A percentile compares a stretch with the other conserved stretches of the same genome.
Evolutionary conservation across 2,797 vertebrate species (phyloP).

Genomic region (Anolis apletophallus): DNA sequence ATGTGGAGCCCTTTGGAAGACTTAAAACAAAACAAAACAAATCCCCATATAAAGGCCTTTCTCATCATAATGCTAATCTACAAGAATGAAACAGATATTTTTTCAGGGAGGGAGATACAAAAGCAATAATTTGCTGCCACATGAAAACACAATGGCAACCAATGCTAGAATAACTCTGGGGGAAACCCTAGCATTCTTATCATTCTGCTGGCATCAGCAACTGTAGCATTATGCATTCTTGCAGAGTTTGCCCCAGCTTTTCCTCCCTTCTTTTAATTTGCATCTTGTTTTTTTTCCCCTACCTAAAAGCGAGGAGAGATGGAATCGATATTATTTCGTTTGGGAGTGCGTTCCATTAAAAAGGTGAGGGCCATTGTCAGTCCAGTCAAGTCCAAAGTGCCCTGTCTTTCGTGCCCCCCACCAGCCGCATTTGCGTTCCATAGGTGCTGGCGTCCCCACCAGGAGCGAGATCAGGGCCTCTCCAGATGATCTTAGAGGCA

Average conservation of each 20-base stretch:
- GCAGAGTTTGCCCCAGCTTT: neutral
- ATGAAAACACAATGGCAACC: neutral
- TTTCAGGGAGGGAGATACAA: neutral
- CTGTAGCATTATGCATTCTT: neutral
- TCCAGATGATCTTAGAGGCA: too few relatives aligned
- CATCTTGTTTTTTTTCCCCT: neutral
- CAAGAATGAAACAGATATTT: neutral
- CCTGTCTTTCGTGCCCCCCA: too few relatives aligned
- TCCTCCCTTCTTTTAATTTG: neutral
- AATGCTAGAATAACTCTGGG: neutral
- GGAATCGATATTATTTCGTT: too few relatives aligned
- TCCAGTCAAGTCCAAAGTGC: too few relatives aligned
- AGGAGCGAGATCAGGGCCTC: too few relatives aligned
- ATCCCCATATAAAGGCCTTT: neutral
- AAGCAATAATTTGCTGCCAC: neutral
- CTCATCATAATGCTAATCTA: neutral
- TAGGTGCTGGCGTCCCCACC: too few relatives aligned
- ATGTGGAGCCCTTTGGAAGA: neutral
- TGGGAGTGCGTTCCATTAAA: too few relatives aligned
- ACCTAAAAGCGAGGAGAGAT: too few relatives aligned
- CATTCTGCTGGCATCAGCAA: neutral
- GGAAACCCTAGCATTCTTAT: neutral
- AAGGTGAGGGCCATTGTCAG: too few relatives aligned
- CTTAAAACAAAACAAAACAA: neutral
- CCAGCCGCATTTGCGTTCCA: too few relatives aligned